Evolutionary conservation across 2,888 invertebrate genomes (phyloP).

Genomic region (Seira ritae): DNA sequence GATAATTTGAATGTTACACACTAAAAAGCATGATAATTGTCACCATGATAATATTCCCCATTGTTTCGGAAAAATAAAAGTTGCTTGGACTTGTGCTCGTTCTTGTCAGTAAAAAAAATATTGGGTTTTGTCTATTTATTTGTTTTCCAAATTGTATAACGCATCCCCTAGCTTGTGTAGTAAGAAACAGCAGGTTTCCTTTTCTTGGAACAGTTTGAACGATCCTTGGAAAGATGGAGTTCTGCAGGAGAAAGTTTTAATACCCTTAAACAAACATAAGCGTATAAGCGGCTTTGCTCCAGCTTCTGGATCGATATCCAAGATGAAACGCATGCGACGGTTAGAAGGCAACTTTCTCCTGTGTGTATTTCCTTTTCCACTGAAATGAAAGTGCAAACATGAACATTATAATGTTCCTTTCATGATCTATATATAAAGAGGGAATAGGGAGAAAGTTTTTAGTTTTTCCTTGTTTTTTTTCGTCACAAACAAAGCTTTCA

Average conservation of each 20-base stretch:
- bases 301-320: slow-evolving; percentile 42
- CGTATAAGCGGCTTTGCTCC: neutral
- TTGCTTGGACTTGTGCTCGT: slow-evolving; percentile 64
- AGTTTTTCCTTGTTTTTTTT: neutral
- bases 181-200: too few species aligned
- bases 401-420: neutral
- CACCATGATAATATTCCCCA: slow-evolving; percentile 43
- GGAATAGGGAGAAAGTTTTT: slow-evolving; percentile 25
- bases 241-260: neutral
- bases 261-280: too few species aligned
- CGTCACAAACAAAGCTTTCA: neutral
- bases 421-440: slow-evolving; percentile 2
- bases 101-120: slow-evolving; percentile 40
- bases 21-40: slow-evolving; percentile 27
- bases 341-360: neutral
- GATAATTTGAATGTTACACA: slow-evolving; percentile 14
- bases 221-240: slow-evolving; percentile 41
- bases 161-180: too few species aligned
- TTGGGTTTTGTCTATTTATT: too few species aligned
- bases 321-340: slow-evolving; percentile 57
- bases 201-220: too few species aligned
- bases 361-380: neutral
- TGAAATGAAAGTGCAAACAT: slow-evolving; percentile 1
- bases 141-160: too few species aligned
- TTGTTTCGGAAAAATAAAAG: slow-evolving; percentile 53